Conservation (phyloP, 2,113 vertebrate species). For the Puffinus mauretanicus region DNA sequence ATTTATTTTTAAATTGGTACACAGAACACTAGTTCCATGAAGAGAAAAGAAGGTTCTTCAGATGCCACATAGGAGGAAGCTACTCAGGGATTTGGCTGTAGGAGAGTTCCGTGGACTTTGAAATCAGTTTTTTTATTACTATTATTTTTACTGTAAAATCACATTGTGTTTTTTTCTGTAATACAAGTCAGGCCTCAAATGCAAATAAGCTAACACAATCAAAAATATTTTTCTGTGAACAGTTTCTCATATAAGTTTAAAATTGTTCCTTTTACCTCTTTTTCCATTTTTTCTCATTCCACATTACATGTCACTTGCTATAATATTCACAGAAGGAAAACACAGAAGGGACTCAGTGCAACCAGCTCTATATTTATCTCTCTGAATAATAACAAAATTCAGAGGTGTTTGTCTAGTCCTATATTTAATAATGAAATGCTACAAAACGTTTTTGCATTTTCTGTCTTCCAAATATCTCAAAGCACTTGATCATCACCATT, state of each 20-base stretch:
- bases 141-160: background rate
- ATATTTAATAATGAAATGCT: constrained; percentile 30
- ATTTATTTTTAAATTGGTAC: background rate
- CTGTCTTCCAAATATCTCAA: background rate
- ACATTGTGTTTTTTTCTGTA: background rate
- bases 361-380: constrained; percentile 53
- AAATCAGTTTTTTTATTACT: background rate
- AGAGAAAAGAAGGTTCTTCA: background rate
- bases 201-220: background rate
- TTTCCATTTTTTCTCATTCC: background rate
- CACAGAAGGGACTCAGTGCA: constrained; percentile 31
- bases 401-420: constrained; percentile 45
- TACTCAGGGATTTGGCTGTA: background rate
- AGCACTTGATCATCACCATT: background rate
- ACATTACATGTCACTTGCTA: constrained; percentile 2
- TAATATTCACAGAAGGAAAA: constrained; percentile 44
- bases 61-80: background rate
- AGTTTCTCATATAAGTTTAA: background rate
- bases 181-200: background rate
- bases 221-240: background rate
- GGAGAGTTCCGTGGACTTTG: background rate
- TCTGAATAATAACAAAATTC: constrained; percentile 42
- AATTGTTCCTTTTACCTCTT: background rate
- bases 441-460: background rate
- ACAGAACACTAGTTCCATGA: background rate